A percentile compares a stretch with the other conserved stretches of the same genome.
Conservation (phyloP, 2,797 vertebrate genomes). For the Nannoperca australis region DNA sequence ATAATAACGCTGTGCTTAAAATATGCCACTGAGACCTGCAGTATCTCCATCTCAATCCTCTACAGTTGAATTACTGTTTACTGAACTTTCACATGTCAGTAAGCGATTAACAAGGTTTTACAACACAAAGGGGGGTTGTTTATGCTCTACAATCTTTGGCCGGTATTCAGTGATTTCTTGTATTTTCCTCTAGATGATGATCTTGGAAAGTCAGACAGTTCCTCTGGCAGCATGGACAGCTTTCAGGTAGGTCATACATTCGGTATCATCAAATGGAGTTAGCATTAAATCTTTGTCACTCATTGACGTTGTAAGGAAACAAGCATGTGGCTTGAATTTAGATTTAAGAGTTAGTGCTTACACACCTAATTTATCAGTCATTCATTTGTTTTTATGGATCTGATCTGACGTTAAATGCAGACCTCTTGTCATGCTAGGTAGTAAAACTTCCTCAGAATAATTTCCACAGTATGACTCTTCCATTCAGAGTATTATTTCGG, state of each 20-base stretch:
- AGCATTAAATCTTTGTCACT: slow-evolving; percentile 28
- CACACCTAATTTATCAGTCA: slow-evolving; percentile 32
- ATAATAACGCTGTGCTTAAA: slow-evolving; percentile 58
- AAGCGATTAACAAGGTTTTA: slow-evolving; percentile 42
- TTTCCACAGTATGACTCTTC: neutral
- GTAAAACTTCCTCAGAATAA: neutral
- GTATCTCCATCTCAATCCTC: slow-evolving; percentile 38
- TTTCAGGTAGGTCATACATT: slow-evolving; percentile 87
- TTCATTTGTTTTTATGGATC: slow-evolving; percentile 41
- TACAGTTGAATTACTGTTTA: slow-evolving; percentile 61
- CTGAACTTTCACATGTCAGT: slow-evolving; percentile 54
- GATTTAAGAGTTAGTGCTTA: slow-evolving; percentile 32
- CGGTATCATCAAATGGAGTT: slow-evolving; percentile 7
- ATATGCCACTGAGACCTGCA: slow-evolving; percentile 31
- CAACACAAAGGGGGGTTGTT: slow-evolving; percentile 15
- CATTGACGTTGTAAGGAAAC: slow-evolving; percentile 5
- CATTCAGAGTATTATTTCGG: neutral
- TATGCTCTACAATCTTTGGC: slow-evolving; percentile 5
- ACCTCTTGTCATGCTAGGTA: neutral
- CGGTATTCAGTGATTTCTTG: slow-evolving; percentile 32
- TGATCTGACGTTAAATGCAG: slow-evolving; percentile 24
- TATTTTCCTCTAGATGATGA: slow-evolving; percentile 90
- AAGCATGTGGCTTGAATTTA: slow-evolving; percentile 50
- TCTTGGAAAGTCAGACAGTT: slow-evolving; percentile 93
- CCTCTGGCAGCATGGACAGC: slow-evolving; percentile 93